Percentiles rank a stretch among this genome's conserved stretches.
These are phyloP conservation scores for Myanophis thanlyinensis DNA, from an alignment of 2,113 vertebrate species.

Conservation along the genomic window DNA sequence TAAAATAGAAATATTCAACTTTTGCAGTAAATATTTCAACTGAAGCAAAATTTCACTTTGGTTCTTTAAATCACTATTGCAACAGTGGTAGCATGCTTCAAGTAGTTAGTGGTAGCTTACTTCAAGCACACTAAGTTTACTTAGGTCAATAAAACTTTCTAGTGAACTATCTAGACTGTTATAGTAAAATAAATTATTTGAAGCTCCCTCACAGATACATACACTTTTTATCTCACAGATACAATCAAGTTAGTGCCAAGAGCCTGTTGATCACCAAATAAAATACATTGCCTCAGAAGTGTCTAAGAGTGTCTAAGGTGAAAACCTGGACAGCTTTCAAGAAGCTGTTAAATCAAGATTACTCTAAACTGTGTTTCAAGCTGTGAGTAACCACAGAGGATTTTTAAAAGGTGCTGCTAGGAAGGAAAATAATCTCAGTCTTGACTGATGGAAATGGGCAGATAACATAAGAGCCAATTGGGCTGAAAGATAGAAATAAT, in stretches of 20 bases:
- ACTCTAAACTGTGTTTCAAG: neutral
- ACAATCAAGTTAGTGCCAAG: neutral
- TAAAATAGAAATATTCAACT: neutral
- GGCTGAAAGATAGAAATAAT: neutral
- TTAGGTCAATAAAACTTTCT: neutral
- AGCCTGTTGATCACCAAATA: neutral
- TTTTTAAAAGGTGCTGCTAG: neutral
- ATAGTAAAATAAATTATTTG: neutral
- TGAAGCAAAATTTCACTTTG: neutral
- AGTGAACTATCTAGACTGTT: neutral
- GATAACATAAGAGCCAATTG: neutral
- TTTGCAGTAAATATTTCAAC: neutral
- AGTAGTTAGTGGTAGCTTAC: neutral
- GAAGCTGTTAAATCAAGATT: neutral
- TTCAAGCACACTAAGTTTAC: neutral
- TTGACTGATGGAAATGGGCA: neutral
- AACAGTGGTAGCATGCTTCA: neutral
- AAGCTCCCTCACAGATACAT: neutral
- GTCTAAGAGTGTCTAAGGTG: neutral
- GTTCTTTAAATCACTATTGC: neutral
- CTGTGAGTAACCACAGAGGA: neutral
- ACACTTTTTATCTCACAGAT: neutral
- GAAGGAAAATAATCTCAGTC: neutral
- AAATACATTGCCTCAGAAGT: neutral
- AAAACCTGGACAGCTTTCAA: neutral